Conservation (phyloP, 2,113 vertebrate species). For the Xerus inauris region DNA sequence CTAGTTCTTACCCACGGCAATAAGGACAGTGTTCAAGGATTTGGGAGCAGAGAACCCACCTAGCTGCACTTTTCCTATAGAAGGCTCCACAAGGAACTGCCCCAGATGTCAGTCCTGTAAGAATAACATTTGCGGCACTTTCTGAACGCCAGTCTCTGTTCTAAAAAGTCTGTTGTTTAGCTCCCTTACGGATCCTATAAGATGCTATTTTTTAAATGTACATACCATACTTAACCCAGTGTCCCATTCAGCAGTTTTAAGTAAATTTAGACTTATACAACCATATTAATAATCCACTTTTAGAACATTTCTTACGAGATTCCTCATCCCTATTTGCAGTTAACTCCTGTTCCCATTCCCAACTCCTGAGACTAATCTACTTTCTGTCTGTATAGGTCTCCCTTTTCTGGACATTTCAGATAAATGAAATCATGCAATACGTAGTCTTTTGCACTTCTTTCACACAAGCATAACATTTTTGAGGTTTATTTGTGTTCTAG, state of each 20-base stretch:
- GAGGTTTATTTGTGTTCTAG: neutral
- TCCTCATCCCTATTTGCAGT: neutral
- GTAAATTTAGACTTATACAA: neutral
- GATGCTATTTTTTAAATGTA: neutral
- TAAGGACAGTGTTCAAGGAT: neutral
- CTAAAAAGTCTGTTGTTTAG: neutral
- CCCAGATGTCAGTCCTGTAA: neutral
- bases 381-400: neutral
- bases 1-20: neutral
- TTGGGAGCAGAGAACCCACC: neutral
- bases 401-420: neutral
- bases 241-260: neutral
- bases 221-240: neutral
- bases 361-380: neutral
- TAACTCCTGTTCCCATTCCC: neutral
- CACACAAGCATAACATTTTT: neutral
- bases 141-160: neutral
- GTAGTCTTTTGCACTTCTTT: neutral
- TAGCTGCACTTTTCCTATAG: neutral
- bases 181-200: neutral
- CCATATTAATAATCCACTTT: neutral
- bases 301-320: neutral
- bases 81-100: neutral
- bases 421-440: too few species aligned
- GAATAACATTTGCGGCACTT: neutral